Evolutionary conservation across 2,797 vertebrate species (phyloP).

Genomic region (Enteromius argenteus): DNA sequence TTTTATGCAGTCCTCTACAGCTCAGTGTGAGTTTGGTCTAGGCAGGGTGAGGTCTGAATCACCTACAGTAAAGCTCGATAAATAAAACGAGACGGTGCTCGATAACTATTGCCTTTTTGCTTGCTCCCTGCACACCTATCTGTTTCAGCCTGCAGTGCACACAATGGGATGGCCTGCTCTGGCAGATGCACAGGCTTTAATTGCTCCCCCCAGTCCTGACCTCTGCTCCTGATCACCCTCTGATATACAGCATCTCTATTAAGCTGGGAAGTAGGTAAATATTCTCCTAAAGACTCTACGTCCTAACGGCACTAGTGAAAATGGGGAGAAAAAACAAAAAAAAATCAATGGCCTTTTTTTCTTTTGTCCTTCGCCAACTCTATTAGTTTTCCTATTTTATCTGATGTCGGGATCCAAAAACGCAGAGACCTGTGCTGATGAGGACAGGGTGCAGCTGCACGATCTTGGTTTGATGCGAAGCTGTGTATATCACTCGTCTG

Average conservation of each 20-base stretch:
- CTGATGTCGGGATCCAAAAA: constrained; percentile 70
- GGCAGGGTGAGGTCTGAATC: not conserved
- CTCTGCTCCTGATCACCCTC: constrained; percentile 79
- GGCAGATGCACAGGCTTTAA: constrained; percentile 78
- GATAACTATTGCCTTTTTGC: constrained; percentile 65
- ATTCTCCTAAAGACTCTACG: constrained; percentile 81
- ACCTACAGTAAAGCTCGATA: constrained; percentile 68
- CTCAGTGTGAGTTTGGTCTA: constrained; percentile 28
- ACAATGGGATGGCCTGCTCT: constrained; percentile 68
- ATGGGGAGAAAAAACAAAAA: constrained; percentile 63
- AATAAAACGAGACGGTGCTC: constrained; percentile 68
- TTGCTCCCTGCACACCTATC: constrained; percentile 71
- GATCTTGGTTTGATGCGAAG: not conserved
- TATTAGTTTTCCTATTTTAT: constrained; percentile 74
- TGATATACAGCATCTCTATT: constrained; percentile 83
- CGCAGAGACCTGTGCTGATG: not conserved
- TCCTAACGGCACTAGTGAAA: constrained; percentile 74
- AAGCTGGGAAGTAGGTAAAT: constrained; percentile 84
- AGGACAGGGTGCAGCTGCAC: not conserved
- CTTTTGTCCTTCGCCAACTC: constrained; percentile 74
- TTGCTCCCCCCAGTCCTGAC: constrained; percentile 83
- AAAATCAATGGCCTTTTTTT: constrained; percentile 74
- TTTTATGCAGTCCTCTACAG: constrained; percentile 1
- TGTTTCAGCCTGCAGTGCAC: constrained; percentile 63
- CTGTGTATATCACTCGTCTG: not conserved